Conservation (phyloP, 1,140 invertebrate species). For the Bathynomus jamesi region DNA sequence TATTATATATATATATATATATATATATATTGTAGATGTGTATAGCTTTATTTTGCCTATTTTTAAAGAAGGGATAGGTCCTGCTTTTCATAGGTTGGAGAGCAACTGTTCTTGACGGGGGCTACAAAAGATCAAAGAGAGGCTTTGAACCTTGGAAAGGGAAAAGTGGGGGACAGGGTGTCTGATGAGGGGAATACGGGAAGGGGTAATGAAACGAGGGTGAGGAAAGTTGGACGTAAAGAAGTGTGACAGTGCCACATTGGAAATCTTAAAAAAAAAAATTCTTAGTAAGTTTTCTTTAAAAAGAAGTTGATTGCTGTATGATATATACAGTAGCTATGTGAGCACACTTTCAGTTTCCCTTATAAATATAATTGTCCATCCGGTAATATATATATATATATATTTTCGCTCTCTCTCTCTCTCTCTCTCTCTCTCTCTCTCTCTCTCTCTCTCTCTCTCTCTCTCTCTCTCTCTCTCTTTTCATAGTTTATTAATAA, state of each 20-base stretch:
- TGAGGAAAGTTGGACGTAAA: not conserved
- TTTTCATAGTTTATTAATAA: too few species aligned
- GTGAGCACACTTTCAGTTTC: too few species aligned
- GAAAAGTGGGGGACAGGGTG: not conserved
- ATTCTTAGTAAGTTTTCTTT: too few species aligned
- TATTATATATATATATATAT: too few species aligned
- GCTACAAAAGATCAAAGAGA: not conserved
- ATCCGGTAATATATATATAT: too few species aligned
- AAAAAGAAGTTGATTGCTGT: too few species aligned
- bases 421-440: not conserved
- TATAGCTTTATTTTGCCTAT: not conserved
- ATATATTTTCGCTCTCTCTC: not conserved
- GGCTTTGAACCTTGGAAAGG: not conserved
- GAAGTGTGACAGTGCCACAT: not conserved
- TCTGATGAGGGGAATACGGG: not conserved
- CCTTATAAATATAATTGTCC: too few species aligned
- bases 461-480: not conserved
- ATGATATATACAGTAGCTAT: too few species aligned
- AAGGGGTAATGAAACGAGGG: not conserved
- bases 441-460: not conserved
- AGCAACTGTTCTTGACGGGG: not conserved
- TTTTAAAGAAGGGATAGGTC: not conserved
- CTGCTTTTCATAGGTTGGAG: constrained; percentile 1
- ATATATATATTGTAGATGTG: too few species aligned
- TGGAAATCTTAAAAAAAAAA: not conserved